These are phyloP conservation scores for Eurypyga helias DNA, from an alignment of 2,113 vertebrate species.

Conservation along the genomic window DNA sequence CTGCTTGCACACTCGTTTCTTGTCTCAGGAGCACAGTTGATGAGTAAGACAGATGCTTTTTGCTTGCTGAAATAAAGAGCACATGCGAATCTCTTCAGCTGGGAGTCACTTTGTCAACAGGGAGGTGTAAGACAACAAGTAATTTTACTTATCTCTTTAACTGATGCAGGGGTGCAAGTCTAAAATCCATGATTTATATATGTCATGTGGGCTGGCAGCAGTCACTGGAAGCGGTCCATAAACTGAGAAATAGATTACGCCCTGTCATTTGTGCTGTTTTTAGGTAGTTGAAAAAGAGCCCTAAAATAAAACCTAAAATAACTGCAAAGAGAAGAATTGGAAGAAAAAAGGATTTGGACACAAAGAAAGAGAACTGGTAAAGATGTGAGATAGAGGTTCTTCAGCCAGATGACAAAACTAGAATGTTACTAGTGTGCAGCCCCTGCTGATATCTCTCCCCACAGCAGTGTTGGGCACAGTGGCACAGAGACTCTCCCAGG, in stretches of 20 bases:
- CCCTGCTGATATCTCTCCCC: neutral
- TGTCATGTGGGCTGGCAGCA: neutral
- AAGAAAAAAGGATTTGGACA: neutral
- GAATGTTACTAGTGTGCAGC: neutral
- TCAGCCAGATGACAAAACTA: neutral
- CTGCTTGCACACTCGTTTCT: constrained; percentile 43
- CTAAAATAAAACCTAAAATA: constrained; percentile 26
- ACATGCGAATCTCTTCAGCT: constrained; percentile 10
- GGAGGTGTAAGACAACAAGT: constrained; percentile 37
- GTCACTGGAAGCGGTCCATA: neutral
- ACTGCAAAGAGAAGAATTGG: neutral
- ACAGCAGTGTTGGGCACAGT: neutral
- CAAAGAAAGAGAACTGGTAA: neutral
- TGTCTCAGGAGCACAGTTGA: constrained; percentile 1
- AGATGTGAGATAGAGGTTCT: neutral
- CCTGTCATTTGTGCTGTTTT: constrained; percentile 29
- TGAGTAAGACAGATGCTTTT: neutral
- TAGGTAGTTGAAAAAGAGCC: neutral
- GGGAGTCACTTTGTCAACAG: constrained; percentile 21
- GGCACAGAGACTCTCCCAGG: neutral
- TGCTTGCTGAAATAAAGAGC: constrained; percentile 24
- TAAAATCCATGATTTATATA: constrained; percentile 26
- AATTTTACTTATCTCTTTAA: constrained; percentile 34
- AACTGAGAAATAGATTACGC: constrained; percentile 24
- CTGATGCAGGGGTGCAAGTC: neutral